These are phyloP conservation scores for Hemibagrus wyckioides DNA, from an alignment of 2,113 vertebrate species.

Conservation along the genomic window DNA sequence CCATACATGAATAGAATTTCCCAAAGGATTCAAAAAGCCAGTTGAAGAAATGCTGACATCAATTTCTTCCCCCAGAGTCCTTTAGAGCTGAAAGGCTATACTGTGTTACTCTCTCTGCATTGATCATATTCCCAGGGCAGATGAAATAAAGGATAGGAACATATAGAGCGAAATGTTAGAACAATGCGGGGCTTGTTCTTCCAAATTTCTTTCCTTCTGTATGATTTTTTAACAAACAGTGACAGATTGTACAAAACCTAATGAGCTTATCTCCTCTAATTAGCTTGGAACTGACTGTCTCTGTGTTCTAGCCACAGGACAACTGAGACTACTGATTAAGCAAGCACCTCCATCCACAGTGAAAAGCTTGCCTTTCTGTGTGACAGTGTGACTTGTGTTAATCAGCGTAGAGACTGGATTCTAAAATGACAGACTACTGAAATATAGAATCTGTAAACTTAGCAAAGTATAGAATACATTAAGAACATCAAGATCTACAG, in stretches of 20 bases:
- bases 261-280: conserved; percentile 1
- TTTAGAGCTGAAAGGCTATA: background rate
- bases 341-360: background rate
- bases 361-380: background rate
- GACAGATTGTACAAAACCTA: background rate
- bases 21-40: background rate
- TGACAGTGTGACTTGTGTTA: background rate
- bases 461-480: background rate
- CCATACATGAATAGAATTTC: background rate
- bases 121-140: conserved; percentile 13
- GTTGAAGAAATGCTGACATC: conserved; percentile 23
- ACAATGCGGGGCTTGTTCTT: background rate
- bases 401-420: background rate
- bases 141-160: background rate
- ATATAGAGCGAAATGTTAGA: background rate
- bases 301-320: background rate
- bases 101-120: background rate
- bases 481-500: background rate
- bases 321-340: background rate
- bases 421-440: background rate
- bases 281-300: conserved; percentile 1
- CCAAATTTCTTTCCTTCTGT: background rate
- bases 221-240: conserved; percentile 8
- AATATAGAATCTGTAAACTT: background rate
- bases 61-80: background rate